These are phyloP conservation scores for Drosophila monieri DNA, from an alignment of 2,888 invertebrate genomes.

Conservation along the genomic window DNA sequence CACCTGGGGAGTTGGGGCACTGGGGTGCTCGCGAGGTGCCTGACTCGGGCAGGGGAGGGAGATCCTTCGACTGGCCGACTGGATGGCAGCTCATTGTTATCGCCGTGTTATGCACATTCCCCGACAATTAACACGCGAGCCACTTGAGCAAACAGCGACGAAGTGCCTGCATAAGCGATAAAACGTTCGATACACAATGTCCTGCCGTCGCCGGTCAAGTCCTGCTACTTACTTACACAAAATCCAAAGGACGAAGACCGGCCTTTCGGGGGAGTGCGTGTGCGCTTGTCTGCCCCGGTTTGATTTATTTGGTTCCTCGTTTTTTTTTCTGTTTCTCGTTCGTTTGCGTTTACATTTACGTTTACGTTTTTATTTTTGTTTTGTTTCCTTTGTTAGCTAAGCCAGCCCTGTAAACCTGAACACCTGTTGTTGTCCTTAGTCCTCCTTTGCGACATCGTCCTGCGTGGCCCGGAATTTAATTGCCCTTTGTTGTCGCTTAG, in stretches of 20 bases:
- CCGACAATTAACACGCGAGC: constrained; percentile 78
- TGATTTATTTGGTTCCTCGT: constrained; percentile 64
- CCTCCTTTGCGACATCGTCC: constrained; percentile 55
- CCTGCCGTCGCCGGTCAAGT: constrained; percentile 37
- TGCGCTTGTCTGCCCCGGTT: constrained; percentile 62
- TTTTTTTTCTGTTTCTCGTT: constrained; percentile 3
- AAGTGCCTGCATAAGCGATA: constrained; percentile 75
- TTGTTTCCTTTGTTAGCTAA: constrained; percentile 40
- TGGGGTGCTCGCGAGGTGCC: background rate
- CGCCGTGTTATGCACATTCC: constrained; percentile 74
- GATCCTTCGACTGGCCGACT: constrained; percentile 1
- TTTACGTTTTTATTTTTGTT: constrained; percentile 35
- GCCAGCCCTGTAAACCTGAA: constrained; percentile 70
- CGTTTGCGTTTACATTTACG: constrained; percentile 22
- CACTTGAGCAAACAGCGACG: constrained; percentile 76
- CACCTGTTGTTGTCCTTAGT: constrained; percentile 67
- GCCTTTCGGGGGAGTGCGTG: constrained; percentile 43
- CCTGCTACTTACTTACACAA: constrained; percentile 31
- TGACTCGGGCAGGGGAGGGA: background rate
- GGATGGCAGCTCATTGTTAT: constrained; percentile 54
- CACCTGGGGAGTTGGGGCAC: constrained; percentile 39
- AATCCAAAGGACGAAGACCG: constrained; percentile 13
- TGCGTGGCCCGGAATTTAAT: constrained; percentile 73
- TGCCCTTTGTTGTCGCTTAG: constrained; percentile 72
- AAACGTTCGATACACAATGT: constrained; percentile 71